Evolutionary conservation across 2,888 invertebrate genomes (phyloP).

Genomic region (Cephonodes hylas): DNA sequence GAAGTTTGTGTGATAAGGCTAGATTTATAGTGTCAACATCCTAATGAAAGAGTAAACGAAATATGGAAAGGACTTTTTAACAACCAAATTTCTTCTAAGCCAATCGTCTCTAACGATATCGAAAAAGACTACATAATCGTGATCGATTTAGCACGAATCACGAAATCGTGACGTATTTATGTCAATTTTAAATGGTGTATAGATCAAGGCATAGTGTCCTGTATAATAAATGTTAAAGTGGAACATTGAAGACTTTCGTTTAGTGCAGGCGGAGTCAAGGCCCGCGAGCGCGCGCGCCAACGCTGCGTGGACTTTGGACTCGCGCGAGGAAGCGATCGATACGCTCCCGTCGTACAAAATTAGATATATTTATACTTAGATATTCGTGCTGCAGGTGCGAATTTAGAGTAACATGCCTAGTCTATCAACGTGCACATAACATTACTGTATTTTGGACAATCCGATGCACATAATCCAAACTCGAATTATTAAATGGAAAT

Average conservation of each 20-base stretch:
- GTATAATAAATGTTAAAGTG: neutral
- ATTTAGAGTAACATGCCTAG: neutral
- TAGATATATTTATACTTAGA: slow-evolving; percentile 11
- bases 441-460: neutral
- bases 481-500: too few species aligned
- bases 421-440: neutral
- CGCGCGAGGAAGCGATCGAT: slow-evolving; percentile 34
- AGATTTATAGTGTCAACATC: neutral
- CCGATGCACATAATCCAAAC: neutral
- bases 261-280: slow-evolving; percentile 3
- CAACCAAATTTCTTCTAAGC: neutral
- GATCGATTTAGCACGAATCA: neutral
- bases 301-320: slow-evolving; percentile 21
- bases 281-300: neutral
- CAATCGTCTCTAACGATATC: neutral
- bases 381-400: neutral
- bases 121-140: neutral
- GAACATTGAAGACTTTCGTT: slow-evolving; percentile 2
- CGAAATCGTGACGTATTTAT: neutral
- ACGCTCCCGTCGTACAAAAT: slow-evolving; percentile 17
- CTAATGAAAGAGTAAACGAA: neutral
- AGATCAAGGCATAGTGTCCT: neutral
- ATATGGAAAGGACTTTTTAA: neutral
- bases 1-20: too few species aligned
- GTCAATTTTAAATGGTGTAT: neutral